A percentile compares a stretch with the other conserved stretches of the same genome.
phyloP scores from a whole-genome alignment of 2,113 vertebrate species.

The Psittacara wagleri region DNA sequence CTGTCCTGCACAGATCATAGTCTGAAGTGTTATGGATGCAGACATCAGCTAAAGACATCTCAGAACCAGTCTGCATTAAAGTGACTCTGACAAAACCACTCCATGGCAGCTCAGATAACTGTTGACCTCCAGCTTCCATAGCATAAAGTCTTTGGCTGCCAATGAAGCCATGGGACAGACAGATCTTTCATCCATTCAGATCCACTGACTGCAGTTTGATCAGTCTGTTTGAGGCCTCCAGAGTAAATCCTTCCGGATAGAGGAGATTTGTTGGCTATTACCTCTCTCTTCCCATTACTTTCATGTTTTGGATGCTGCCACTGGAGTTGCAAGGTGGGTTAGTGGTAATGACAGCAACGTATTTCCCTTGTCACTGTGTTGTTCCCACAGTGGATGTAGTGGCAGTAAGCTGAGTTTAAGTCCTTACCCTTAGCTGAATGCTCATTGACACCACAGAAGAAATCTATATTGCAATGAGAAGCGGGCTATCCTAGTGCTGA shows the following conservation, averaged over 20 bases:
- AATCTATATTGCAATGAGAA: neutral
- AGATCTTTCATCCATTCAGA: neutral
- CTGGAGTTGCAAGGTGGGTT: neutral
- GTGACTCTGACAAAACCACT: neutral
- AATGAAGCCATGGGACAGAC: neutral
- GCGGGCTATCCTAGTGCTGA: neutral
- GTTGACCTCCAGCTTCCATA: neutral
- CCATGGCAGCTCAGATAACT: neutral
- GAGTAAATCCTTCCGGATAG: neutral
- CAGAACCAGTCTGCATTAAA: neutral
- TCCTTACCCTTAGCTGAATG: neutral
- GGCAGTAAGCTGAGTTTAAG: neutral
- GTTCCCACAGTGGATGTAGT: neutral
- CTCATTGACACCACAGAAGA: neutral
- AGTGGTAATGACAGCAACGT: accelerated
- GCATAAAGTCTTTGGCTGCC: neutral
- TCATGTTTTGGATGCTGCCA: neutral
- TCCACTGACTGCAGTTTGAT: neutral
- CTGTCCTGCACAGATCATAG: neutral
- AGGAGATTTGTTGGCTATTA: neutral
- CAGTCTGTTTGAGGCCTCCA: neutral
- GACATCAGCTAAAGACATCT: neutral
- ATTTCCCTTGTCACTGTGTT: neutral
- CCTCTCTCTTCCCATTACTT: neutral
- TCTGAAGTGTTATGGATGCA: neutral